These are phyloP conservation scores for Columba janthina DNA, from an alignment of 2,113 vertebrate species.

Conservation along the genomic window DNA sequence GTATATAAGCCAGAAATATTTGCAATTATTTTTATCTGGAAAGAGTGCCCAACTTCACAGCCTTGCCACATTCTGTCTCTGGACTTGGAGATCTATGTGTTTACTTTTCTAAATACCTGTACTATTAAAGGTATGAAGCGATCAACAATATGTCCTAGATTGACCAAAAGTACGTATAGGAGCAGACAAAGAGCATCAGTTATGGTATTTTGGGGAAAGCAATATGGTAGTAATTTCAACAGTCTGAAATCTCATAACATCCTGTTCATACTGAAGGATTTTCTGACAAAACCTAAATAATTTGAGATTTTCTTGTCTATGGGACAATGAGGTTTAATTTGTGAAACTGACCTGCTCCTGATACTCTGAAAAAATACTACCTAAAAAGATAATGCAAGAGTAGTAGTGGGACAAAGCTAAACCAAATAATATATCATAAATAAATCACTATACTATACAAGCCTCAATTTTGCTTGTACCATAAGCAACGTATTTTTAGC, in stretches of 20 bases:
- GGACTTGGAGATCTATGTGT: neutral
- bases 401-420: neutral
- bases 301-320: neutral
- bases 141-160: neutral
- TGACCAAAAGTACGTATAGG: neutral
- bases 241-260: neutral
- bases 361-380: neutral
- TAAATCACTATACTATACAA: neutral
- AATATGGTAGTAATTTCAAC: neutral
- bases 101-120: neutral
- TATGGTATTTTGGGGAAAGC: neutral
- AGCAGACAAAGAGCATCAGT: neutral
- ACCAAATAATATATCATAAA: neutral
- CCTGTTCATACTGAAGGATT: neutral
- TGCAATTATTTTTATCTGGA: neutral
- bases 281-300: neutral
- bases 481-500: neutral
- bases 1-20: neutral
- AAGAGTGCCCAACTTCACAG: neutral
- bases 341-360: neutral
- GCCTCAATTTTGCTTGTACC: neutral
- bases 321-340: neutral
- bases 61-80: neutral
- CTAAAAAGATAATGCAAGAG: neutral
- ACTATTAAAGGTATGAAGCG: neutral